These are phyloP conservation scores for Tachysurus fulvidraco DNA, from an alignment of 2,113 vertebrate species.

Conservation along the genomic window DNA sequence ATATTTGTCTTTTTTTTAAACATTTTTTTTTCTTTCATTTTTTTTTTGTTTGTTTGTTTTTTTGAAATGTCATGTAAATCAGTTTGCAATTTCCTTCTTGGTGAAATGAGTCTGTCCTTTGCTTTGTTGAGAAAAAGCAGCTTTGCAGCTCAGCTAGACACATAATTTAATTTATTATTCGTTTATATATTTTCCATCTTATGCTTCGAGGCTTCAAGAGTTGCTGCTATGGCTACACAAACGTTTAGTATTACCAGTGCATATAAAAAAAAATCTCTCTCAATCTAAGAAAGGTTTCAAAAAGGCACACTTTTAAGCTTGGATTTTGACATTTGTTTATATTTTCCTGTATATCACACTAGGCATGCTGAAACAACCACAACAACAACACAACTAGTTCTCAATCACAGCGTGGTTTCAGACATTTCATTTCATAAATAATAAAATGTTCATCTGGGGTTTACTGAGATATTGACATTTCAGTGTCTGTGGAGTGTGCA, in stretches of 20 bases:
- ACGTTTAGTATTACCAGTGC: not conserved
- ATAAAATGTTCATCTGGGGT: slow-evolving; percentile 16
- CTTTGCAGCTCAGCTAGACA: not conserved
- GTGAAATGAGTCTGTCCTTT: not conserved
- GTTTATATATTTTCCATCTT: not conserved
- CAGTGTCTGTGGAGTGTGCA: not conserved
- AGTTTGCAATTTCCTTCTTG: not conserved
- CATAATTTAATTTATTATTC: not conserved
- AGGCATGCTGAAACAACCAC: not conserved
- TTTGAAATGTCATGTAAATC: not conserved
- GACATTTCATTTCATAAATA: slow-evolving; percentile 35
- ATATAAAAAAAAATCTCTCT: not conserved
- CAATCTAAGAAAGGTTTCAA: not conserved
- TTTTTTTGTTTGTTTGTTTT: not conserved
- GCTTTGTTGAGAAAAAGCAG: not conserved
- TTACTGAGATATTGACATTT: slow-evolving; percentile 19
- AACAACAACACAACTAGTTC: not conserved
- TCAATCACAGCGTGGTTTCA: not conserved
- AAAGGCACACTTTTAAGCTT: slow-evolving; percentile 1
- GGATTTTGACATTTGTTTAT: not conserved
- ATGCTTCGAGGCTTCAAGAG: not conserved
- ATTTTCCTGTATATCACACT: not conserved
- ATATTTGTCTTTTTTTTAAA: no score
- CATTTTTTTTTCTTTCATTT: no score
- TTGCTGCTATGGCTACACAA: not conserved